Evolutionary conservation across 2,888 invertebrate genomes (phyloP).

Genomic region (Cantharis rufa): DNA sequence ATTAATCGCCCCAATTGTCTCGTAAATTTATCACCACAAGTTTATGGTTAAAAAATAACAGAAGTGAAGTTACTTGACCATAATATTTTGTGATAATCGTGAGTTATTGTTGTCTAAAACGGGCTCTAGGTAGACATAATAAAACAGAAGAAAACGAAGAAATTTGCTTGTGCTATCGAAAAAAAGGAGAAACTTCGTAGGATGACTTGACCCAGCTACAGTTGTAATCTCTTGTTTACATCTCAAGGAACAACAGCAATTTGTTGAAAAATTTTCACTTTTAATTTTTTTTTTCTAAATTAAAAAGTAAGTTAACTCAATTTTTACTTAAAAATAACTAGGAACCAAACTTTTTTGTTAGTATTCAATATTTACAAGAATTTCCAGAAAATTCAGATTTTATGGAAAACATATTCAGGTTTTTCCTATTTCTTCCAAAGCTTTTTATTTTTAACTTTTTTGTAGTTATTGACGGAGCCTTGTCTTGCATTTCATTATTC

Average conservation of each 20-base stretch:
- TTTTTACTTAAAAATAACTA: background rate
- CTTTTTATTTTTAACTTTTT: background rate
- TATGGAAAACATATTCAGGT: background rate
- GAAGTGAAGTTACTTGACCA: background rate
- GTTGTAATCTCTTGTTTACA: no score
- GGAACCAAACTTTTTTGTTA: background rate
- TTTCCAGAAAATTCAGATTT: background rate
- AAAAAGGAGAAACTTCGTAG: no score
- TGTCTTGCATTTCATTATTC: background rate
- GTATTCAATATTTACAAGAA: background rate
- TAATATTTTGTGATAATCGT: background rate
- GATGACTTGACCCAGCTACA: no score
- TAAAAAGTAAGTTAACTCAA: no score
- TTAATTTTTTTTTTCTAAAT: no score
- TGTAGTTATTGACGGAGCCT: background rate
- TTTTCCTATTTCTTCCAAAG: background rate
- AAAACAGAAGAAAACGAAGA: no score
- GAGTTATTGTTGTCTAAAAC: no score
- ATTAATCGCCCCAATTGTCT: background rate
- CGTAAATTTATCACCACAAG: background rate
- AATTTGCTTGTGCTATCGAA: no score
- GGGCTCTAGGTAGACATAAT: no score
- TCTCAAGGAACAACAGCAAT: no score
- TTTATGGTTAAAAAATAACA: background rate
- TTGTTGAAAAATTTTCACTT: no score